phyloP scores from a whole-genome alignment of 2,797 vertebrate genomes.

The Syngnathus rostellatus region DNA sequence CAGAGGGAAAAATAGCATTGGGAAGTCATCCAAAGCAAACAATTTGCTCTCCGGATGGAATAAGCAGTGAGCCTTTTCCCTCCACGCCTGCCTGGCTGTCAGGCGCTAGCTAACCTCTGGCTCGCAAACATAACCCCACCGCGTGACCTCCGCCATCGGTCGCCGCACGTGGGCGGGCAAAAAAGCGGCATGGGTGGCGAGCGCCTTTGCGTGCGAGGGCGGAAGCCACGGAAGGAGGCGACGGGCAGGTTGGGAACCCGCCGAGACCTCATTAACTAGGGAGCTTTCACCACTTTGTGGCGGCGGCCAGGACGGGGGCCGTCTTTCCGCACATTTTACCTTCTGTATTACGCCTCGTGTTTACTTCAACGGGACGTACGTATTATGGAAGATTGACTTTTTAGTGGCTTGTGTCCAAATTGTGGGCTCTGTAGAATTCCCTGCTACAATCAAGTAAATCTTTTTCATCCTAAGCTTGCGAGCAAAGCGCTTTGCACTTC shows the following conservation, averaged over 20 bases:
- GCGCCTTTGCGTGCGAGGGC: constrained; percentile 12
- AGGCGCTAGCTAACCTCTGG: constrained; percentile 30
- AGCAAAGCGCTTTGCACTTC: too few relatives aligned
- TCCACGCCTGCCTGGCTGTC: constrained; percentile 25
- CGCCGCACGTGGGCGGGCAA: constrained; percentile 32
- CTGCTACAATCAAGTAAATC: too few relatives aligned
- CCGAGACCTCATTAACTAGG: constrained; percentile 76
- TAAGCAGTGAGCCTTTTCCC: constrained; percentile 26
- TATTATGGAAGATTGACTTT: too few relatives aligned
- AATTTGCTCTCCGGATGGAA: constrained; percentile 6
- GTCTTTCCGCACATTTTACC: too few relatives aligned
- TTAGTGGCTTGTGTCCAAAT: not conserved
- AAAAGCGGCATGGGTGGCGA: constrained; percentile 28
- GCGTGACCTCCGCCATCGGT: constrained; percentile 22
- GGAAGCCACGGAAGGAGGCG: constrained; percentile 24
- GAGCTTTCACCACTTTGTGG: constrained; percentile 51
- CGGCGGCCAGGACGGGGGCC: not conserved
- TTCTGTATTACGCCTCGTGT: not conserved
- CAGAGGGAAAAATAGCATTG: too few relatives aligned
- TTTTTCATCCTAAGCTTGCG: too few relatives aligned
- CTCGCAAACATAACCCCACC: constrained; percentile 20
- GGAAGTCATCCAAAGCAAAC: not conserved
- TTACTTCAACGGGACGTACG: not conserved
- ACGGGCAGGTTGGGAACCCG: constrained; percentile 58
- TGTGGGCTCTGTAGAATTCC: not conserved